Evolutionary conservation across 2,888 invertebrate genomes (phyloP).

Genomic region (Leptopterna dolabrata): DNA sequence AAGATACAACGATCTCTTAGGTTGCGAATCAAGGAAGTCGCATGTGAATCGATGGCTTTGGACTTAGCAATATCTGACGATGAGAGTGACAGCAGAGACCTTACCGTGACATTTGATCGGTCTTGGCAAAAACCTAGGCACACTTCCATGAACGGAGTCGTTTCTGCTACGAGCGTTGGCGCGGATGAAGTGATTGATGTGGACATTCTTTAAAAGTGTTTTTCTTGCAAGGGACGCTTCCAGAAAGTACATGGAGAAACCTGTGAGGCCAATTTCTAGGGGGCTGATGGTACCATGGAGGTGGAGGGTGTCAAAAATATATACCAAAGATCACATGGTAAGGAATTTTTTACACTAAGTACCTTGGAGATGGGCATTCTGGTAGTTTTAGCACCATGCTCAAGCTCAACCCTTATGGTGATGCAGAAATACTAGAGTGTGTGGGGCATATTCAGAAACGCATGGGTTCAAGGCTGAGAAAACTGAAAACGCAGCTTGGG

Average conservation of each 20-base stretch:
- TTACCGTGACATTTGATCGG: too few relatives aligned
- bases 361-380: too few relatives aligned
- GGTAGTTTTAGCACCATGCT: too few relatives aligned
- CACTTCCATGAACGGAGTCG: background rate
- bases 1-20: background rate
- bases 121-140: too few relatives aligned
- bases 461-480: too few relatives aligned
- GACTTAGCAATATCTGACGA: background rate
- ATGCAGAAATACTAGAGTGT: too few relatives aligned
- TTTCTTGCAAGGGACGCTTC: background rate
- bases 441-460: too few relatives aligned
- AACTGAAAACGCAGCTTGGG: too few relatives aligned
- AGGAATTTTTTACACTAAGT: too few relatives aligned
- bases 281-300: conserved; percentile 60
- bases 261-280: conserved; percentile 58
- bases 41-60: background rate
- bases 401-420: too few relatives aligned
- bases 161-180: background rate
- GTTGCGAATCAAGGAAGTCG: background rate
- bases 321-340: too few relatives aligned
- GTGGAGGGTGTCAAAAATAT: conserved; percentile 55
- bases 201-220: background rate
- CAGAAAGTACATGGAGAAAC: background rate
- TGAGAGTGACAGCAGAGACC: background rate
- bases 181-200: background rate